Conservation (phyloP, 1,140 invertebrate genomes). For the Trichomalopsis sarcophagae region DNA sequence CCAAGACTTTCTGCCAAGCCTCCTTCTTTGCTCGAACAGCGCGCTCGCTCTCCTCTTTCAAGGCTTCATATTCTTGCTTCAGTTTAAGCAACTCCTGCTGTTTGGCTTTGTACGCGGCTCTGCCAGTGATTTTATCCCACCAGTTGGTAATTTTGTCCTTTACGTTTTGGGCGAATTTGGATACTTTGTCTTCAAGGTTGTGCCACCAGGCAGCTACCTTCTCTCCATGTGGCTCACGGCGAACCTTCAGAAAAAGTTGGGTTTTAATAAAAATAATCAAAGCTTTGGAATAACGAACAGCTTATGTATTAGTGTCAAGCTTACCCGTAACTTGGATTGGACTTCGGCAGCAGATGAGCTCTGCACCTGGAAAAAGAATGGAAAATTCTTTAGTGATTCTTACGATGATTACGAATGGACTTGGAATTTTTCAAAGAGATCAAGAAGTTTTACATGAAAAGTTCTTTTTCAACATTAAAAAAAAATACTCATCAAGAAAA, state of each 20-base stretch:
- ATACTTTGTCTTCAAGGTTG: neutral
- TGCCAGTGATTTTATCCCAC: neutral
- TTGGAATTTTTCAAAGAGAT: too few species aligned
- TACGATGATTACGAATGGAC: too few species aligned
- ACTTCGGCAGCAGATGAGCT: too few species aligned
- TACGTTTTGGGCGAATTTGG: neutral
- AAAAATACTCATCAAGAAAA: neutral
- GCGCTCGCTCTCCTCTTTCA: conserved; percentile 32
- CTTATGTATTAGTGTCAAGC: too few species aligned
- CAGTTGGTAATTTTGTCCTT: neutral
- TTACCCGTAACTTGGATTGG: too few species aligned
- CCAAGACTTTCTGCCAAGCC: neutral
- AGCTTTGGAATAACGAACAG: too few species aligned
- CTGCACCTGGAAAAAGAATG: too few species aligned
- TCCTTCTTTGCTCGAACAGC: conserved; percentile 52
- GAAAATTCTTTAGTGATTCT: too few species aligned
- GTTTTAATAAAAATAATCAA: too few species aligned
- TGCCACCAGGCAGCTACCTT: neutral
- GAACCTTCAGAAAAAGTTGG: neutral
- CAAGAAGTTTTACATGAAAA: neutral
- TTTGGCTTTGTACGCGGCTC: neutral
- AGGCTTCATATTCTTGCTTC: neutral
- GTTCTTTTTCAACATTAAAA: neutral
- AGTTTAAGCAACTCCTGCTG: neutral
- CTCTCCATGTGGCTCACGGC: neutral